These are phyloP conservation scores for Chaetura pelagica DNA, from an alignment of 2,113 vertebrate genomes.

Conservation along the genomic window DNA sequence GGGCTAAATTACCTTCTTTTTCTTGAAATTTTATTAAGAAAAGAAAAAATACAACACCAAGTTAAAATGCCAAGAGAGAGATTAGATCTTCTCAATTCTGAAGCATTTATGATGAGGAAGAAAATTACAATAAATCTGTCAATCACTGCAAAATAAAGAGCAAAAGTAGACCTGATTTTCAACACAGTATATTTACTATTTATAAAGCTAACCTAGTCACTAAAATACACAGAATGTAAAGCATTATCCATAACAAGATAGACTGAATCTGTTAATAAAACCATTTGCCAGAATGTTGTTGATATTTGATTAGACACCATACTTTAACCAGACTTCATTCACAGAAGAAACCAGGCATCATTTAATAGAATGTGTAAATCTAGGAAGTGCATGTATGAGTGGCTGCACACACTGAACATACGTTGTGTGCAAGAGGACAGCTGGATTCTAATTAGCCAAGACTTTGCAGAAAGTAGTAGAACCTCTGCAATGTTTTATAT, in stretches of 20 bases:
- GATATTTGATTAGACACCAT: neutral
- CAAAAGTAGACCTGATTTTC: neutral
- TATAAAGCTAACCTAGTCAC: neutral
- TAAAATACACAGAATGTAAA: neutral
- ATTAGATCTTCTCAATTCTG: neutral
- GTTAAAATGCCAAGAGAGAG: neutral
- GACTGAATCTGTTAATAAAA: neutral
- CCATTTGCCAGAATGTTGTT: neutral
- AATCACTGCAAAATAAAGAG: slow-evolving; percentile 16
- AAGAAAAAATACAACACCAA: neutral
- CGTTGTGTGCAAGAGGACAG: neutral
- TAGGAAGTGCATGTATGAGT: neutral
- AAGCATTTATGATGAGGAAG: slow-evolving; percentile 1
- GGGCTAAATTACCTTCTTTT: neutral
- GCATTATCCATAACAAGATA: neutral
- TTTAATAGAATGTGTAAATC: neutral
- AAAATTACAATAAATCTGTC: slow-evolving; percentile 1
- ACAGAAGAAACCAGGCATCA: neutral
- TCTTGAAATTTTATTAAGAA: neutral
- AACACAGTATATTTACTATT: neutral
- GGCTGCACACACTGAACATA: neutral
- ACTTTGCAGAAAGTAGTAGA: neutral
- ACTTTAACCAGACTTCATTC: neutral
- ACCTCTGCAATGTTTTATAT: neutral
- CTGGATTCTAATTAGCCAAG: neutral